These are phyloP conservation scores for Chelmon rostratus DNA, from an alignment of 2,797 vertebrate genomes.

Conservation along the genomic window DNA sequence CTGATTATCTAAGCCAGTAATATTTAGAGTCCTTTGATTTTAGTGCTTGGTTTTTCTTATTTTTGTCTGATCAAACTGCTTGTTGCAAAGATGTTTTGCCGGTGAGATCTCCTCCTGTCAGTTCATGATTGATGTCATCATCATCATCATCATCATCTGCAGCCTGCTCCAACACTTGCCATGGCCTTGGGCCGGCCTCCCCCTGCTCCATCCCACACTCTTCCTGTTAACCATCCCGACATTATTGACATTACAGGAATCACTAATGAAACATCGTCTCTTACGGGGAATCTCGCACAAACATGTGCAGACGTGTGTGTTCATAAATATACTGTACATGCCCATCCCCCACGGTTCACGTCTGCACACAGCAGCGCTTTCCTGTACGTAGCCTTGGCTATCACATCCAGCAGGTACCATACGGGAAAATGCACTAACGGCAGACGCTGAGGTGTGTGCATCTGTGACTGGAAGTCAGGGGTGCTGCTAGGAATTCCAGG, in stretches of 20 bases:
- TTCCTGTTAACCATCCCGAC: conserved; percentile 87
- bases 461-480: conserved; percentile 69
- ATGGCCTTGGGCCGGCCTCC: conserved; percentile 76
- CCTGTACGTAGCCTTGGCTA: conserved; percentile 68
- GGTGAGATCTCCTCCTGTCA: conserved; percentile 31
- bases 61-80: not conserved
- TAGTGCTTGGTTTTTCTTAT: not conserved
- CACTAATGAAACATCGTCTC: conserved; percentile 83
- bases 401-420: conserved; percentile 26
- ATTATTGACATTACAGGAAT: conserved; percentile 88
- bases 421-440: conserved; percentile 66
- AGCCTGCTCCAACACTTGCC: conserved; percentile 37
- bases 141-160: conserved; percentile 28
- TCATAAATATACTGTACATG: conserved; percentile 54
- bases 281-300: conserved; percentile 61
- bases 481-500: conserved; percentile 44
- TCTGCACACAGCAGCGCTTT: conserved; percentile 30
- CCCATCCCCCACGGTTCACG: conserved; percentile 50
- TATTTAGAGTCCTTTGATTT: not conserved
- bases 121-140: conserved; percentile 50
- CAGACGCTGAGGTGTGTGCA: conserved; percentile 39
- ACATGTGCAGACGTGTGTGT: conserved; percentile 48
- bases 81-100: conserved; percentile 4
- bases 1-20: not conserved
- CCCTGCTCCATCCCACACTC: conserved; percentile 71